Base-by-base conservation (phyloP, 2,888 invertebrate species). In the Agapostemon virescens region DNA sequence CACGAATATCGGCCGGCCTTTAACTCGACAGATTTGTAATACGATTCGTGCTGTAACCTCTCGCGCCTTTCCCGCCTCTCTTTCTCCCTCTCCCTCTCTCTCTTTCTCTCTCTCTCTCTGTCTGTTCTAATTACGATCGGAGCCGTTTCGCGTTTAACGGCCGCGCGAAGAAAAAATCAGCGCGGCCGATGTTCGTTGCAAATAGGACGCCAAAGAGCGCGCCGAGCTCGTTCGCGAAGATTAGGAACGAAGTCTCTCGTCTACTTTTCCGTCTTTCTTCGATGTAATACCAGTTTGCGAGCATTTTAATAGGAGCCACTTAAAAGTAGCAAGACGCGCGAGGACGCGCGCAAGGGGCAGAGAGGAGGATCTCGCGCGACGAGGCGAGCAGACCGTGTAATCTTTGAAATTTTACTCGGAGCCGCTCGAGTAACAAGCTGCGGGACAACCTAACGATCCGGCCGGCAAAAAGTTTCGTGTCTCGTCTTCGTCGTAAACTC, bases 1-100 rank as follows among this genome's bases (percentile, higher is more conserved):
- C 84, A 84, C 79, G 84, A 84, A 84, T 84, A 82, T 79, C 75
- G 61, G 40, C 26, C 74, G 70, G 77, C 71, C 73, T 79, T 77
- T 77, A 79, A 79, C 67, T 67, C 76, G 36, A 9, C 23, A 68
- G 67, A 82, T 82, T 82, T 63, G 77, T 73, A 82, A 76, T 40
- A 82, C 76, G 76, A 76, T 58, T 69, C 69, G 52, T 63, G 68
- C 52, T 68, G 66, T 45, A 66, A 63, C 45, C 58, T 58, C 68
- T 23, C 20, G n/a, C 49, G 49, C n/a, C 49, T n/a, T n/a, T n/a
- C n/a, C n/a, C n/a, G n/a, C n/a, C n/a, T 49, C n/a, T 33, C 33
- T 33, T 5, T 33, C 33, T 33, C 33, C 5, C 17, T 36, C 33
- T 55, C 69, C 38, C 38, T 17, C 36, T 30, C n/a, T 49, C n/a